Base-by-base conservation (phyloP, 2,113 vertebrate genomes). In the Silurus meridionalis region DNA sequence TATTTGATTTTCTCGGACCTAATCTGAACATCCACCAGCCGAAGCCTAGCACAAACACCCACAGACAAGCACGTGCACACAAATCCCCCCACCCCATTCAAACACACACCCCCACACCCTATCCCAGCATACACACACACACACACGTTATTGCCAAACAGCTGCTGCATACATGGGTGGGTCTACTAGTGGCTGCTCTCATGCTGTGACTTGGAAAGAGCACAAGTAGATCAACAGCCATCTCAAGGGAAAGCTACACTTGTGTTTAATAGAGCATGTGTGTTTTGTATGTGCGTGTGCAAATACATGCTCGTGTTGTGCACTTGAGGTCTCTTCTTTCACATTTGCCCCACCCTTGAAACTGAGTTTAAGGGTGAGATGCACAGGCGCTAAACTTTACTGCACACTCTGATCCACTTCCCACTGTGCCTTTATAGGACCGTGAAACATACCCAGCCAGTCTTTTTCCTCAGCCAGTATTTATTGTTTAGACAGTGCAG, bases 81-180 rank as follows among this genome's bases (percentile, higher is more conserved):
- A 37, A 25, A 69, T 25, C 2, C 66, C 25, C n/a, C 15, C 63
- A n/a, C 9, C 64, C n/a, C n/a, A 46, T 1, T 6, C 28, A 1
- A 37, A 13, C 19, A 23, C n/a, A 23, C 46, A 8, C 15, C 50
- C 60, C 53, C 66, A 37, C 82, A 17, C 28, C 37, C 23, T 23
- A 66, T 8, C 63, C 23, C 23, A 66, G 8, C 63, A 19, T 58
- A 74, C 77, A 84, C 83, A 52, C 66, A 48, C 3, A 69, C 48
- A 57, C 55, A 52, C 79, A 87, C 28, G 77, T 61, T 80, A 57
- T 81, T 88, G 82, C 85, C 82, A 83, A 75, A 85, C 87, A 90
- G 85, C 87, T 90, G 89, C 61, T 28, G 74, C 80, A 85, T 8
- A 80, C 61, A 87, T 86, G 84, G 60, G 66, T 85, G 69, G 64